Base-by-base conservation (phyloP, 2,113 vertebrate genomes). In the Tympanuchus pallidicinctus region DNA sequence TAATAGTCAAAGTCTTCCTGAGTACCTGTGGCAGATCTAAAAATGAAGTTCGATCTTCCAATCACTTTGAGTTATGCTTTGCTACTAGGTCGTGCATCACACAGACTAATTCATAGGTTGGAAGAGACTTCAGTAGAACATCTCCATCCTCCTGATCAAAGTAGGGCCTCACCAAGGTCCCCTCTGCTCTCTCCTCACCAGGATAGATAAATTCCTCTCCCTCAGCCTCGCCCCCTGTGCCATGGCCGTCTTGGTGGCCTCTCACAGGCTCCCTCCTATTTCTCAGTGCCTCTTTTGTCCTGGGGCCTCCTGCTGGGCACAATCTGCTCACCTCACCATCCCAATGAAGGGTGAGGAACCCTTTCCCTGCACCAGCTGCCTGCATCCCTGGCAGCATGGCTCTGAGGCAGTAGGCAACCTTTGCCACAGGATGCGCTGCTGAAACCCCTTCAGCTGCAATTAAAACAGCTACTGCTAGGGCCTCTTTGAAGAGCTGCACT, bases 1-100 rank as follows among this genome's bases (percentile, higher is more conserved):
- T 60, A 63, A 76, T 38, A 13, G 38, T 91, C 63, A 80, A 89
- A 91, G 43, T 74, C 79, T 86, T 86, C 38, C 40, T 43, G 60
- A 83, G 42, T 74, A 86, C 67, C 86, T 81, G 54, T 88, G 85
- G 75, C 75, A 91, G 64, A 94, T 36, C 38, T 52, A 94, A 77
- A 95, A 89, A 63, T 30, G 11, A 83, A 92, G 71, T 64, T 50
- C 28, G 65, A 38, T 59, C 61, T 88, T 93, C 45, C 8, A 38
- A 71, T 86, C 73, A 60, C 47, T 88, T 83, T 83, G 56, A 91
- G 86, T 77, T 86, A 94, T 3, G 4, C 50, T 88, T 95, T 90
- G 60, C 30, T 71, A 77, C 64, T 60, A 67, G 54, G 70, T 42
- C 16, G 57, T 85, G 63, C 27, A 85, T n/a, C 92, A 57, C 27